Evolutionary conservation across 2,888 invertebrate genomes (phyloP).

Genomic region (Nyleta sp.): DNA sequence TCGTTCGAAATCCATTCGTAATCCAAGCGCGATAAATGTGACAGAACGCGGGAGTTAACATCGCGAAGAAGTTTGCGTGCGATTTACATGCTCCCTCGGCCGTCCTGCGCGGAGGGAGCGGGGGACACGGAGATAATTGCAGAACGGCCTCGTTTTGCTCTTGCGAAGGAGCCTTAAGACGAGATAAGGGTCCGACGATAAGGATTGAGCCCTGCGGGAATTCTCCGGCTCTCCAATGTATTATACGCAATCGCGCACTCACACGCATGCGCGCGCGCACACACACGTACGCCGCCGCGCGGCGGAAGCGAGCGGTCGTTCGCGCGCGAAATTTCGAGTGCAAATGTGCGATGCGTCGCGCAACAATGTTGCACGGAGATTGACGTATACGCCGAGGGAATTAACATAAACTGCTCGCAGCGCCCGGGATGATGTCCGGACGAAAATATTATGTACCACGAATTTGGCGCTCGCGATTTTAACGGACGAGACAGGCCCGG

Average conservation of each 20-base stretch:
- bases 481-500: conserved; percentile 43
- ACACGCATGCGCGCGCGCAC: conserved; percentile 21
- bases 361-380: conserved; percentile 46
- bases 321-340: conserved; percentile 39
- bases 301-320: conserved; percentile 27
- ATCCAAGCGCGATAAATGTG: conserved; percentile 62
- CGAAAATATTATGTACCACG: conserved; percentile 72
- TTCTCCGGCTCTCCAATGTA: conserved; percentile 72
- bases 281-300: conserved; percentile 18
- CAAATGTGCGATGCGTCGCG: conserved; percentile 36
- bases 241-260: conserved; percentile 67
- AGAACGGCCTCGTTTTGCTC: conserved; percentile 76
- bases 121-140: conserved; percentile 78
- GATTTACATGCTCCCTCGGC: conserved; percentile 59
- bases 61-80: conserved; percentile 53
- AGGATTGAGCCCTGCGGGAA: conserved; percentile 80
- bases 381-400: conserved; percentile 68
- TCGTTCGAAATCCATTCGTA: conserved; percentile 52
- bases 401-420: conserved; percentile 74
- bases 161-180: conserved; percentile 76
- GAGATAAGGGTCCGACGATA: conserved; percentile 81
- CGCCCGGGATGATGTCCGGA: conserved; percentile 70
- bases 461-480: conserved; percentile 44
- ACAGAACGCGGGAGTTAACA: conserved; percentile 64
- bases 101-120: conserved; percentile 50